Base-by-base conservation (phyloP, 2,888 invertebrate species). In the Clistopyga incitator region DNA sequence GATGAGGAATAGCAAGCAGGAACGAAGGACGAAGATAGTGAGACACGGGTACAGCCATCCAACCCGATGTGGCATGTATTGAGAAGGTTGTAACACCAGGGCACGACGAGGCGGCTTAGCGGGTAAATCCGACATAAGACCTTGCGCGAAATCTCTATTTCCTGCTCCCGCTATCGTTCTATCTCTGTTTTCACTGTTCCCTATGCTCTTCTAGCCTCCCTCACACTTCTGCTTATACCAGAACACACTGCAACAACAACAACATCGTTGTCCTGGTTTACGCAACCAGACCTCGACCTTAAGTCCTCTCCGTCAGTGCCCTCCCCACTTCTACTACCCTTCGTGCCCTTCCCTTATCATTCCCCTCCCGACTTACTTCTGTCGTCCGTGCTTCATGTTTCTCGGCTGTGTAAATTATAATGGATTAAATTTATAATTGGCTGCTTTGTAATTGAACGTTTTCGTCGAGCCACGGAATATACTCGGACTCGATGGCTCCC, bases 371-470 rank as follows among this genome's bases (percentile, higher is more conserved):
- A 77, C 68, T 74, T 68, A 65, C 15, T 78, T 71, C 79, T 71
- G 68, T 72, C 74, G 81, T 78, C 47, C 71, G n/a, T 59, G 78
- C 61, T 76, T 45, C 56, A 34, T 76, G 56, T 47, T 38, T 61
- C 76, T 68, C 81, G 81, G 75, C 82, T 84, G 76, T 87, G 85
- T 85, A 86, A 88, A 88, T 90, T 89, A 88, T 89, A 89, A 90
- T 90, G 91, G 91, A 92, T 92, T 92, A 90, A 91, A 90, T 90
- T 89, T 90, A 89, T 91, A 91, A 92, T 92, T 92, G 90, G 88
- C 85, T 90, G 86, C 81, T 84, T 86, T 88, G 87, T 89, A 89
- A 89, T 90, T 87, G 88, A 78, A 70, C 67, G 84, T 70, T 86
- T 80, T 82, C 79, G 52, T 71, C 52, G 52, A 70, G 64, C 38